These are phyloP conservation scores for Ctenodactylus gundi DNA, from an alignment of 2,113 vertebrate species.

Conservation along the genomic window DNA sequence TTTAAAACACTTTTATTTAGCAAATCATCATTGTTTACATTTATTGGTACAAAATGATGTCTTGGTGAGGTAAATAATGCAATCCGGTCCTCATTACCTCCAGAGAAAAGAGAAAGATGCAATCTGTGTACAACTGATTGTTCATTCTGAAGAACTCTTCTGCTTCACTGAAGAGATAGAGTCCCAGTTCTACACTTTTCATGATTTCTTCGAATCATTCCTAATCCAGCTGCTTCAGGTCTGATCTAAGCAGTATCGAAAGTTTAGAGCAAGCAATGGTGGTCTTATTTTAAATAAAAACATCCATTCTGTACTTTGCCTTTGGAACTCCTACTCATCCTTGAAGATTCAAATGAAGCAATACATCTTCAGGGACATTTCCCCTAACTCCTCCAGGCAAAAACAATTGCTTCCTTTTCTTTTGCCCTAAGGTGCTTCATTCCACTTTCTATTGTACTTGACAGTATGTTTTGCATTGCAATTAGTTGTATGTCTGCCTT, in stretches of 20 bases:
- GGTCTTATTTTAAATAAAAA: slow-evolving; percentile 45
- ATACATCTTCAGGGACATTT: not conserved
- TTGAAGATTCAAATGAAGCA: slow-evolving; percentile 36
- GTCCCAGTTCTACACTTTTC: not conserved
- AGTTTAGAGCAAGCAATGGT: not conserved
- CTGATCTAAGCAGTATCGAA: not conserved
- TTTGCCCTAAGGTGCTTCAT: not conserved
- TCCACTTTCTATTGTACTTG: not conserved
- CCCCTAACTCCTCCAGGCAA: not conserved
- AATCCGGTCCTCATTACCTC: not conserved
- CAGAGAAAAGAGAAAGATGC: not conserved
- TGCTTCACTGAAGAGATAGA: slow-evolving; percentile 7
- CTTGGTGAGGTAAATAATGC: not conserved
- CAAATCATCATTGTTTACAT: not conserved
- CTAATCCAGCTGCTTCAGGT: not conserved
- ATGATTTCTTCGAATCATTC: not conserved
- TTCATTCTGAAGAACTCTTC: slow-evolving; percentile 12
- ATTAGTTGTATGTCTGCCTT: not conserved
- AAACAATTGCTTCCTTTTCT: slow-evolving; percentile 31
- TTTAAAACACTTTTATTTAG: not conserved
- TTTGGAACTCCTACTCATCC: not conserved
- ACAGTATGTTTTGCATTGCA: not conserved
- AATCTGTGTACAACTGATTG: not conserved
- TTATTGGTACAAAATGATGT: not conserved
- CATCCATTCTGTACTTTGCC: not conserved